phyloP scores from a whole-genome alignment of 2,888 invertebrate species.

The Cenopis cana region DNA sequence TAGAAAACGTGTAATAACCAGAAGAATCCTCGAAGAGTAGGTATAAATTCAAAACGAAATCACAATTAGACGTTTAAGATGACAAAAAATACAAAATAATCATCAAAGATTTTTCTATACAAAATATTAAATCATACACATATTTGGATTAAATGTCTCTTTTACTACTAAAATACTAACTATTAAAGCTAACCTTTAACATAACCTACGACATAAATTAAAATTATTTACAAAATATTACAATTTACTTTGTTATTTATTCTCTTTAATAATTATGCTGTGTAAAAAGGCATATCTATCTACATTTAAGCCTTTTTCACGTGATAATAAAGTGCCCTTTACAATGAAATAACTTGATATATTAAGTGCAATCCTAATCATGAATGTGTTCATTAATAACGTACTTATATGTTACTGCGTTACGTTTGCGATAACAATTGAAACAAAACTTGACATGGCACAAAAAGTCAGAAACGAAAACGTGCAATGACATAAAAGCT shows the following conservation, averaged over 20 bases:
- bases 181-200: constrained; percentile 82
- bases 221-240: constrained; percentile 83
- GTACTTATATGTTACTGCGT: constrained; percentile 27
- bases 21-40: constrained; percentile 21
- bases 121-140: constrained; percentile 67
- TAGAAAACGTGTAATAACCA: constrained; percentile 34
- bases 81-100: constrained; percentile 55
- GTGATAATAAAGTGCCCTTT: constrained; percentile 27
- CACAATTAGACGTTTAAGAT: constrained; percentile 52
- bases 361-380: constrained; percentile 38
- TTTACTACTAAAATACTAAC: constrained; percentile 72
- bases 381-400: constrained; percentile 39
- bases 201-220: constrained; percentile 77
- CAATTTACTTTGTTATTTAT: constrained; percentile 54
- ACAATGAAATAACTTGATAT: constrained; percentile 40
- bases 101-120: constrained; percentile 58
- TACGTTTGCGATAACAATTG: constrained; percentile 32
- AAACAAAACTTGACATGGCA: constrained; percentile 64
- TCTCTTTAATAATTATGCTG: constrained; percentile 24
- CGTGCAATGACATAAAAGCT: constrained; percentile 47
- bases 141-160: constrained; percentile 76
- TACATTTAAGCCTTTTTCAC: constrained; percentile 2
- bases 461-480: constrained; percentile 59
- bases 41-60: constrained; percentile 46
- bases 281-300: constrained; percentile 15